These are phyloP conservation scores for Noctua fimbriata DNA, from an alignment of 2,888 invertebrate genomes.

Conservation along the genomic window DNA sequence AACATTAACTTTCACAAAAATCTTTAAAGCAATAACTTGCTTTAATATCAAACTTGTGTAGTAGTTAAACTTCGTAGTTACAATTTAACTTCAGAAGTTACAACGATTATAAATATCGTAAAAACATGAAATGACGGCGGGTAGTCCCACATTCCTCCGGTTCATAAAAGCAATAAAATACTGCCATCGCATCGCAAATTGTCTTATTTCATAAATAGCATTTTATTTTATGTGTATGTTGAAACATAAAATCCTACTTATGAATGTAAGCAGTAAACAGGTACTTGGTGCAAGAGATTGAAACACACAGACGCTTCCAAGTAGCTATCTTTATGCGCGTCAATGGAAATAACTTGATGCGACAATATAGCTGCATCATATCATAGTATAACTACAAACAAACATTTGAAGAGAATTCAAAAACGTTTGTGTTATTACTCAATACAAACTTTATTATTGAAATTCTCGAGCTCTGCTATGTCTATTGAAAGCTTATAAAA, in stretches of 20 bases:
- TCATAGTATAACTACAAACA: background rate
- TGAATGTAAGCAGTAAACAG: slow-evolving; percentile 62
- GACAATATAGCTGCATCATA: slow-evolving; percentile 27
- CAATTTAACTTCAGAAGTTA: slow-evolving; percentile 71
- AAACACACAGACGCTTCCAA: slow-evolving; percentile 53
- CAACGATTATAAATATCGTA: slow-evolving; percentile 64
- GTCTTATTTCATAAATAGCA: slow-evolving; percentile 73
- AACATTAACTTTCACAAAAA: background rate
- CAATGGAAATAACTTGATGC: slow-evolving; percentile 17
- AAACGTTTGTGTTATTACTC: slow-evolving; percentile 49
- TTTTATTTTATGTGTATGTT: slow-evolving; percentile 71
- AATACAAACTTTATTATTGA: slow-evolving; percentile 34
- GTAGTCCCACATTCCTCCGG: slow-evolving; percentile 59
- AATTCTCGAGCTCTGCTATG: slow-evolving; percentile 24
- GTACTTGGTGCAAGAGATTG: slow-evolving; percentile 45
- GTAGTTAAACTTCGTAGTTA: slow-evolving; percentile 65
- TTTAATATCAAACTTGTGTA: slow-evolving; percentile 1
- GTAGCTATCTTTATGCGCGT: slow-evolving; percentile 24
- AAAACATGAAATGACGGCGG: slow-evolving; percentile 45
- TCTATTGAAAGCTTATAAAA: slow-evolving; percentile 41
- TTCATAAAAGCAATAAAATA: slow-evolving; percentile 68
- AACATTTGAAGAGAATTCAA: slow-evolving; percentile 14
- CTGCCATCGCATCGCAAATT: slow-evolving; percentile 73
- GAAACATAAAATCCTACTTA: slow-evolving; percentile 71
- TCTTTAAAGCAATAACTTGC: background rate